phyloP scores from a whole-genome alignment of 2,113 vertebrate species.

The Percopsis transmontana region DNA sequence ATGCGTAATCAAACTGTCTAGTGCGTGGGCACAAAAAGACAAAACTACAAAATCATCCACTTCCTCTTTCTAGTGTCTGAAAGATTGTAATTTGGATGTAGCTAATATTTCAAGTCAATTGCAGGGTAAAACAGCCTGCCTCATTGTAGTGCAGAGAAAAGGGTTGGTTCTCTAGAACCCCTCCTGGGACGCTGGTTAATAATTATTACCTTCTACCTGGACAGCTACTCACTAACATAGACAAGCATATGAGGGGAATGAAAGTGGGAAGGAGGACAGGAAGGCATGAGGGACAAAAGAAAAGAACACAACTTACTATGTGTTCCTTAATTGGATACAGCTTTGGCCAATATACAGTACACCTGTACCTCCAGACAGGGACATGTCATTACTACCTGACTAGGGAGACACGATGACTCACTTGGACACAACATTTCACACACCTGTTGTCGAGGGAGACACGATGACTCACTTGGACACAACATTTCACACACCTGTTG shows the following conservation, averaged over 20 bases:
- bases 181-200: background rate
- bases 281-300: background rate
- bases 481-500: slow-evolving; percentile 32
- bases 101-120: slow-evolving; percentile 24
- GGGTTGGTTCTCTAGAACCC: background rate
- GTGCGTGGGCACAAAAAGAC: background rate
- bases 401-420: slow-evolving; percentile 4
- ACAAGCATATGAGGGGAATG: background rate
- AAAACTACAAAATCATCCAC: background rate
- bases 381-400: slow-evolving; percentile 14
- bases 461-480: slow-evolving; percentile 24
- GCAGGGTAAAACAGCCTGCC: slow-evolving; percentile 21
- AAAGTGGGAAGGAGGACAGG: background rate
- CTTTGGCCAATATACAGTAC: slow-evolving; percentile 22
- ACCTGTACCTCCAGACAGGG: slow-evolving; percentile 45
- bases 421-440: slow-evolving; percentile 21
- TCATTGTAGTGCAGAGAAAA: slow-evolving; percentile 34
- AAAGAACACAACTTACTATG: background rate
- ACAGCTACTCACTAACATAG: background rate
- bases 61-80: slow-evolving; percentile 14
- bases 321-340: background rate
- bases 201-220: slow-evolving; percentile 23
- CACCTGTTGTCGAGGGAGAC: slow-evolving; percentile 42
- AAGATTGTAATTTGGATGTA: background rate
- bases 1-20: background rate